Conservation (phyloP, 2,888 invertebrate genomes). For the Oligia latruncula region DNA sequence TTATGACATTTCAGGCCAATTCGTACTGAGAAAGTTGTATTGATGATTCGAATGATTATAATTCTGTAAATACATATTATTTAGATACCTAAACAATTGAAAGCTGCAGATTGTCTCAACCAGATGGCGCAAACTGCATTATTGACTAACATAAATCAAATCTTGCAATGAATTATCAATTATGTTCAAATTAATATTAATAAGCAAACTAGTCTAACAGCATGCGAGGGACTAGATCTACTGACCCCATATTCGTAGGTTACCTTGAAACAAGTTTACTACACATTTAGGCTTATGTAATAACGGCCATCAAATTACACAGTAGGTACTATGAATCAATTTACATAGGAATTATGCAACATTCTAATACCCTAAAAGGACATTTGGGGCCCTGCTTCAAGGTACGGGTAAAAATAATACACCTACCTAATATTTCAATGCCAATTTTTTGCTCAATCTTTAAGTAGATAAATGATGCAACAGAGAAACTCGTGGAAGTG, state of each 20-base stretch:
- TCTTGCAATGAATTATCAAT: conserved; percentile 1
- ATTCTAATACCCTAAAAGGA: background rate
- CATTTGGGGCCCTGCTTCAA: background rate
- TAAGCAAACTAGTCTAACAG: conserved; percentile 21
- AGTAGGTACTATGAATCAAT: background rate
- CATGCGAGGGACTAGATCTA: conserved; percentile 3
- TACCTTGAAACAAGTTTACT: conserved; percentile 38
- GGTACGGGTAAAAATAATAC: background rate
- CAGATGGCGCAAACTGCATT: background rate
- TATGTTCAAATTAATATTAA: background rate
- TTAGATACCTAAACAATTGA: background rate
- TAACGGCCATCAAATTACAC: conserved; percentile 16
- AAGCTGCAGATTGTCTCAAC: background rate
- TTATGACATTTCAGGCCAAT: background rate
- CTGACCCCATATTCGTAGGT: conserved; percentile 23
- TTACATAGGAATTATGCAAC: conserved; percentile 25
- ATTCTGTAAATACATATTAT: background rate
- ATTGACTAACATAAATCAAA: conserved; percentile 12
- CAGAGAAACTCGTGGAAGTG: too few species aligned
- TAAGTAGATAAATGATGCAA: background rate
- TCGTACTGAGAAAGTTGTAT: background rate
- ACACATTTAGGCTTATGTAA: conserved; percentile 23
- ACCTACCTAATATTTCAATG: background rate
- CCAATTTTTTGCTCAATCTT: background rate
- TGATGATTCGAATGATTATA: background rate